Evolutionary conservation across 2,113 vertebrate genomes (phyloP).

Genomic region (Rissa tridactyla): DNA sequence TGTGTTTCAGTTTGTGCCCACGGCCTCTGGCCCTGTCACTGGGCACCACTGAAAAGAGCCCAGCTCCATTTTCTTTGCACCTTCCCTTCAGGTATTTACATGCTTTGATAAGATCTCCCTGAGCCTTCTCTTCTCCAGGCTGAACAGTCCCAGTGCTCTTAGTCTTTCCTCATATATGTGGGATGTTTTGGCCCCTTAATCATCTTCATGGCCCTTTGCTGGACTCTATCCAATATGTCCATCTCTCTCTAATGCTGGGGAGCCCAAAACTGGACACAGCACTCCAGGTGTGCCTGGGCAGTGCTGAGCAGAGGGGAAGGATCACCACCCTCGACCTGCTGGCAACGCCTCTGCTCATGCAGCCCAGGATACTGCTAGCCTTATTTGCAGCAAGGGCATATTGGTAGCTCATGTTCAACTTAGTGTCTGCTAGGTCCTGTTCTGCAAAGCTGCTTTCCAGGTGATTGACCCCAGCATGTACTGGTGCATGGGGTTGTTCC

Average conservation of each 20-base stretch:
- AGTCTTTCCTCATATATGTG: neutral
- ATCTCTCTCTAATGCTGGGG: neutral
- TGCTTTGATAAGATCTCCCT: neutral
- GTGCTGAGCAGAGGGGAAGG: neutral
- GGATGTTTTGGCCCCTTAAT: neutral
- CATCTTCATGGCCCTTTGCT: neutral
- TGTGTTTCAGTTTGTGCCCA: neutral
- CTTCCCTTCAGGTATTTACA: neutral
- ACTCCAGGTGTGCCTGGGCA: neutral
- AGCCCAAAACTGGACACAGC: neutral
- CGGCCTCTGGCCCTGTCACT: neutral
- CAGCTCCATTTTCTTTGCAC: fast-evolving
- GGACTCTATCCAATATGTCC: neutral
- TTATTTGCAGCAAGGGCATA: neutral
- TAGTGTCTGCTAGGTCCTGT: neutral
- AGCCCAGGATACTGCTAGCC: neutral
- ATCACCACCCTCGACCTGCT: neutral
- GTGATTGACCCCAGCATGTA: neutral
- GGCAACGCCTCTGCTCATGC: neutral
- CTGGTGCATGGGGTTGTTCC: neutral
- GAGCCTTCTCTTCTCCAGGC: neutral
- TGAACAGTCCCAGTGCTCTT: neutral
- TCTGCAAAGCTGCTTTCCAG: neutral
- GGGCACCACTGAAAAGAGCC: neutral
- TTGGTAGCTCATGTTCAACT: neutral